These are phyloP conservation scores for Tenodera sinensis DNA, from an alignment of 2,888 invertebrate species.

Conservation along the genomic window DNA sequence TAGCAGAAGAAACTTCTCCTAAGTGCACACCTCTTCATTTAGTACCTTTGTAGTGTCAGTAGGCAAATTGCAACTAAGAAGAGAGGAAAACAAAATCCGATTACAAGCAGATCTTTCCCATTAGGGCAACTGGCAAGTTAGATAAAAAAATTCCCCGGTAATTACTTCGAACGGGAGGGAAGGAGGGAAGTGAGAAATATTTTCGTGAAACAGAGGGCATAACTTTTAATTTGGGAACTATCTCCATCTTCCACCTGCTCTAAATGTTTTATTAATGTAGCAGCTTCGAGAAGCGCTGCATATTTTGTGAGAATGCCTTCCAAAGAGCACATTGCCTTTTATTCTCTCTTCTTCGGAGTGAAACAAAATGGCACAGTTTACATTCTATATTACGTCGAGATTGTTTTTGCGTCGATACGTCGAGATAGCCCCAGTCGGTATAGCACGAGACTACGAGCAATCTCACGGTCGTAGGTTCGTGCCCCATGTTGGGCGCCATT, in stretches of 20 bases:
- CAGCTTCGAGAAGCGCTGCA: background rate
- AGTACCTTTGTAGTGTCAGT: background rate
- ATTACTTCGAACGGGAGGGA: no score
- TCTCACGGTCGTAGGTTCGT: no score
- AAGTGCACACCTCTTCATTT: background rate
- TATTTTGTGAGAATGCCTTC: background rate
- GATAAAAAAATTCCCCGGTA: background rate
- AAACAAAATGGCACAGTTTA: no score
- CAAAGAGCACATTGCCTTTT: background rate
- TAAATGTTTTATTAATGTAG: background rate
- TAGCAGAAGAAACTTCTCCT: background rate
- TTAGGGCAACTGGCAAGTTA: background rate
- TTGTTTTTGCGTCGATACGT: no score
- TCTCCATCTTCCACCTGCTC: background rate
- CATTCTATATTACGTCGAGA: no score
- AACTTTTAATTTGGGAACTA: background rate
- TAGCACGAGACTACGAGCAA: no score
- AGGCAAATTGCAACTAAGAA: background rate
- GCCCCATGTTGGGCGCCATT: no score
- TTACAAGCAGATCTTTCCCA: background rate
- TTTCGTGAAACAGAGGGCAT: background rate
- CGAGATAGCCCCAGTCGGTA: no score
- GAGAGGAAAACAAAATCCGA: background rate
- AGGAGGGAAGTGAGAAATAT: no score
- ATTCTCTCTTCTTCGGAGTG: no score